These are phyloP conservation scores for Dastarcus helophoroides DNA, from an alignment of 2,888 invertebrate species.

Conservation along the genomic window DNA sequence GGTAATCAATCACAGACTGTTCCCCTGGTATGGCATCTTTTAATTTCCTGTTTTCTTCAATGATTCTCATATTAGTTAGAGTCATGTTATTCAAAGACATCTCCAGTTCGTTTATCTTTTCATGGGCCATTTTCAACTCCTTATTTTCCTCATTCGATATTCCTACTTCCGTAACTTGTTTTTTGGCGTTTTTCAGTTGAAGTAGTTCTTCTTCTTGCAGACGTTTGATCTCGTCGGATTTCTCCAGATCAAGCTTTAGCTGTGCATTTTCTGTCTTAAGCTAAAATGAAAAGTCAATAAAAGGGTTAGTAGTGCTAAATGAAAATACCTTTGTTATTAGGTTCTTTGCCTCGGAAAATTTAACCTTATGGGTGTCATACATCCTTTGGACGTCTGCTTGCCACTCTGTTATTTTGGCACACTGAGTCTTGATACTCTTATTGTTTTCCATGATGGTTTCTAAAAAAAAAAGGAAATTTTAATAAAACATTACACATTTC, in stretches of 20 bases:
- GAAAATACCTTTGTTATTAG: constrained; percentile 40
- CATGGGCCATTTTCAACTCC: constrained; percentile 2
- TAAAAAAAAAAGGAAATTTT: constrained; percentile 38
- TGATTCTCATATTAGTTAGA: neutral
- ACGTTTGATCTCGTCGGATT: constrained; percentile 15
- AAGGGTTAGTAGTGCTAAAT: constrained; percentile 9
- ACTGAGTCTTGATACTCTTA: constrained; percentile 54
- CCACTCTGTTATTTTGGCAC: constrained; percentile 47
- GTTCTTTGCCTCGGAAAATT: constrained; percentile 53
- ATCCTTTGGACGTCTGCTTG: constrained; percentile 54
- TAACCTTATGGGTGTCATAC: constrained; percentile 49
- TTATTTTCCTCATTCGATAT: constrained; percentile 1
- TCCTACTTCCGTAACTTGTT: neutral
- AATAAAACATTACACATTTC: no score
- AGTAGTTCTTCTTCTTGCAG: constrained; percentile 9
- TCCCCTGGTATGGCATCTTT: constrained; percentile 4
- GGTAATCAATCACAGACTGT: constrained; percentile 2
- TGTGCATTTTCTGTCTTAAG: constrained; percentile 13
- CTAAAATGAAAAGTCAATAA: constrained; percentile 9
- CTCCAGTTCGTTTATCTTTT: constrained; percentile 3
- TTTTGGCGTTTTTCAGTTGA: constrained; percentile 5
- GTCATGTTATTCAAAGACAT: constrained; percentile 3
- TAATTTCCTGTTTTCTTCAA: neutral
- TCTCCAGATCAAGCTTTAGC: constrained; percentile 11
- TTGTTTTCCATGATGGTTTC: constrained; percentile 56